Conservation (phyloP, 2,113 vertebrate species). For the Cygnus atratus region DNA sequence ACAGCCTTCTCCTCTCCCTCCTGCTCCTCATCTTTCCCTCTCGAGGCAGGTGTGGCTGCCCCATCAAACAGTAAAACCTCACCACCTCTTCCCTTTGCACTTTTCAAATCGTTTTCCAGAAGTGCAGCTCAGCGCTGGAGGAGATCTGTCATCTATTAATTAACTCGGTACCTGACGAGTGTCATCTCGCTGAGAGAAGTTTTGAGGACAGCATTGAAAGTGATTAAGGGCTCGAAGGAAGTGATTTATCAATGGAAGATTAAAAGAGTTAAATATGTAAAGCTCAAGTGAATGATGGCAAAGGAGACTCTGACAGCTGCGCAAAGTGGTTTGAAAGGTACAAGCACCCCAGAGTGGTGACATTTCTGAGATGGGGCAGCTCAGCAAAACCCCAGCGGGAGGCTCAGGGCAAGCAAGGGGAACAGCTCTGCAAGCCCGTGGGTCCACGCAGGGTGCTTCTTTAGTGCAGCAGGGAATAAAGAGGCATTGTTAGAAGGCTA, state of each 20-base stretch:
- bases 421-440: neutral
- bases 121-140: neutral
- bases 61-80: neutral
- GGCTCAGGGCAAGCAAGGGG: neutral
- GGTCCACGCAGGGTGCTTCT: neutral
- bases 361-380: neutral
- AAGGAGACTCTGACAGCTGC: neutral
- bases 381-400: neutral
- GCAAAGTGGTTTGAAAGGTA: neutral
- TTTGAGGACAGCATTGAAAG: neutral
- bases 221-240: neutral
- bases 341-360: neutral
- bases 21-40: neutral
- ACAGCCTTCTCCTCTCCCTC: neutral
- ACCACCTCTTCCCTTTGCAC: neutral
- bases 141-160: neutral
- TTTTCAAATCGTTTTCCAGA: neutral
- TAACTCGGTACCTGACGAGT: neutral
- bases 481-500: neutral
- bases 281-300: neutral
- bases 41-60: neutral
- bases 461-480: neutral
- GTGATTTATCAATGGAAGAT: neutral
- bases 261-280: conserved; percentile 30
- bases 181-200: neutral